Evolutionary conservation across 2,113 vertebrate species (phyloP).

Genomic region (Megaceryle torquata): DNA sequence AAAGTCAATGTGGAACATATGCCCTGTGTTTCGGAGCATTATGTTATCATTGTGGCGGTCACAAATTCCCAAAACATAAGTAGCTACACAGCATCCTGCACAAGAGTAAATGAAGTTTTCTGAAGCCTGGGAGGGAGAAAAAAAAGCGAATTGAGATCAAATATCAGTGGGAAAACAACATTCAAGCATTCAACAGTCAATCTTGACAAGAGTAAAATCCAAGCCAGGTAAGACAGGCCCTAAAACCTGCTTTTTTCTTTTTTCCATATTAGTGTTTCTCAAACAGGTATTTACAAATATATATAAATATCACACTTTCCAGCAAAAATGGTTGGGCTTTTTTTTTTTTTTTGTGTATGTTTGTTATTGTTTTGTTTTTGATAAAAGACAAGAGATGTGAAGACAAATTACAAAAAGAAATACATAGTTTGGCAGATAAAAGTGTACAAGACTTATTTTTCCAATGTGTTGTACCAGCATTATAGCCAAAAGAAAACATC

Average conservation of each 20-base stretch:
- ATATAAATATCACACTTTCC: neutral
- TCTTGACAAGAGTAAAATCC: neutral
- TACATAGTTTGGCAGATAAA: neutral
- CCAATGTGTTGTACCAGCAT: neutral
- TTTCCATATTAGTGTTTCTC: neutral
- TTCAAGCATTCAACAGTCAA: neutral
- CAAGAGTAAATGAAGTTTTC: conserved; percentile 99
- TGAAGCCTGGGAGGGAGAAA: conserved; percentile 80
- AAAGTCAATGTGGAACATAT: conserved; percentile 99
- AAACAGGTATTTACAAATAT: neutral
- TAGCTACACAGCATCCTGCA: conserved; percentile 97
- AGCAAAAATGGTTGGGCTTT: neutral
- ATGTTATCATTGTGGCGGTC: conserved; percentile 99
- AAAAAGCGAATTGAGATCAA: neutral
- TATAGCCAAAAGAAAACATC: neutral
- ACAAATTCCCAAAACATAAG: conserved; percentile 95
- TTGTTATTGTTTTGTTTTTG: neutral
- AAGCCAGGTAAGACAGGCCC: neutral
- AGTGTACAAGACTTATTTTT: neutral
- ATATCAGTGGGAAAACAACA: neutral
- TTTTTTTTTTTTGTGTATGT: too few relatives aligned
- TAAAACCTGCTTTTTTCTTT: neutral
- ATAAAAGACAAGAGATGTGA: neutral
- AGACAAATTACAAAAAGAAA: neutral
- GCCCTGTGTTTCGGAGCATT: conserved; percentile 95